Conservation (phyloP, 2,888 invertebrate species). For the Epirrhoe tristata region DNA sequence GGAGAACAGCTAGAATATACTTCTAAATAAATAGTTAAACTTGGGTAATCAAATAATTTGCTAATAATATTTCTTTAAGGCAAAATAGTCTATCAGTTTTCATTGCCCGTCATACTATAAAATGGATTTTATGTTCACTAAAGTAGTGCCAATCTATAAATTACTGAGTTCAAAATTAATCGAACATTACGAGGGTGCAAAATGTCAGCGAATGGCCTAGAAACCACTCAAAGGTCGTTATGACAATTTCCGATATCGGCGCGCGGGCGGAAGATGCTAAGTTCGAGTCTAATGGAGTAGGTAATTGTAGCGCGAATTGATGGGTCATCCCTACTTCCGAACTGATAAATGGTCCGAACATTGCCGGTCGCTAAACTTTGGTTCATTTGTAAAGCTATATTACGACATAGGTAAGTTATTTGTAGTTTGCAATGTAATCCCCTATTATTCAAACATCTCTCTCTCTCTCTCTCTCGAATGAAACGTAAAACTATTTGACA, state of each 20-base stretch:
- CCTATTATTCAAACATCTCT: no score
- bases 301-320: slow-evolving; percentile 74
- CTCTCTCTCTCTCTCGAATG: no score
- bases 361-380: slow-evolving; percentile 20
- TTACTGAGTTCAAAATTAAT: slow-evolving; percentile 29
- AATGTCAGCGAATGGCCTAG: slow-evolving; percentile 35
- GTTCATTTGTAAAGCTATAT: not conserved
- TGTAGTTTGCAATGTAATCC: not conserved
- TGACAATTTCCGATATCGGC: slow-evolving; percentile 59
- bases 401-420: not conserved
- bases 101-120: not conserved
- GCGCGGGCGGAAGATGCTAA: slow-evolving; percentile 57
- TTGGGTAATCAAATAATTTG: not conserved
- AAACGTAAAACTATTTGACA: no score
- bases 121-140: not conserved
- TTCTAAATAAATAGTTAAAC: not conserved
- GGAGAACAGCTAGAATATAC: not conserved
- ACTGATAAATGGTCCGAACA: slow-evolving; percentile 58
- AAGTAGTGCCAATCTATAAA: slow-evolving; percentile 18
- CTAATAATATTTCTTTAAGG: not conserved
- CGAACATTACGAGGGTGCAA: slow-evolving; percentile 28
- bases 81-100: not conserved
- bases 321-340: slow-evolving; percentile 67
- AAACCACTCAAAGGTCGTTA: slow-evolving; percentile 48
- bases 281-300: slow-evolving; percentile 67